phyloP scores from a whole-genome alignment of 2,888 invertebrate species.

The Eilema sororculum region DNA sequence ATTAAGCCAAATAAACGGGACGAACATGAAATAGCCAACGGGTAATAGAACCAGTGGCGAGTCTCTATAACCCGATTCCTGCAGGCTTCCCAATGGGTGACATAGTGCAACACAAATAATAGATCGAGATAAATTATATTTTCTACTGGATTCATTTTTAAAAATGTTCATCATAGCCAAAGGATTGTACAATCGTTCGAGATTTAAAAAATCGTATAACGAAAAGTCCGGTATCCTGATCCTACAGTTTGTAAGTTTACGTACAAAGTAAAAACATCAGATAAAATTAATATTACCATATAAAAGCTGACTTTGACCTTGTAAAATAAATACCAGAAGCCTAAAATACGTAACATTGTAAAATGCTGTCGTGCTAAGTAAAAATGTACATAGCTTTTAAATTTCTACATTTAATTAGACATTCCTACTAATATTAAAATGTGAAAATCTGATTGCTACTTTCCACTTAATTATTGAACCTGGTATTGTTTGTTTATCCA shows the following conservation, averaged over 20 bases:
- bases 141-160: no score
- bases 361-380: conserved; percentile 4
- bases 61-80: no score
- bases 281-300: neutral
- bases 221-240: neutral
- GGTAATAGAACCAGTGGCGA: neutral
- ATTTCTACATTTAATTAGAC: neutral
- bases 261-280: neutral
- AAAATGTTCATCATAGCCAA: no score
- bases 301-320: neutral
- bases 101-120: no score
- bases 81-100: no score
- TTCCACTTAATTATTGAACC: neutral
- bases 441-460: neutral
- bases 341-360: neutral
- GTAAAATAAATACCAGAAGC: neutral
- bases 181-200: no score
- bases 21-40: neutral
- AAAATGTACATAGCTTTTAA: neutral
- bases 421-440: neutral
- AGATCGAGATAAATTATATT: no score
- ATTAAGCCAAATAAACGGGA: no score
- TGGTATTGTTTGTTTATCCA: neutral
- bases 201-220: neutral
- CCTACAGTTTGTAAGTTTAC: neutral